A percentile compares a stretch with the other conserved stretches of the same genome.
Conservation (phyloP, 2,888 invertebrate genomes). For the Eupithecia vulgata region DNA sequence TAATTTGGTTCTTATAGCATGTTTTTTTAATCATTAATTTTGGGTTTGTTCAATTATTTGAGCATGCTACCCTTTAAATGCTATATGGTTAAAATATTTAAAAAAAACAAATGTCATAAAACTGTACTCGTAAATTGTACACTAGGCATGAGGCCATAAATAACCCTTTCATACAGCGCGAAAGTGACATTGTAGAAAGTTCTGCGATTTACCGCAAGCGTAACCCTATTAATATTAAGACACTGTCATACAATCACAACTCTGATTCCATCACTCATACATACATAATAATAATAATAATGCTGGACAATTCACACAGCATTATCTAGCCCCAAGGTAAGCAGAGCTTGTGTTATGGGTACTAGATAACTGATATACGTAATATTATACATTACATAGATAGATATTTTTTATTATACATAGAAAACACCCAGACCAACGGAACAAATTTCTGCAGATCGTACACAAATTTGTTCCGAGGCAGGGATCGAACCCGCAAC, state of each 20-base stretch:
- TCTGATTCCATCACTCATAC: constrained; percentile 39
- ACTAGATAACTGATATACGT: no score
- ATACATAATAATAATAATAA: not conserved
- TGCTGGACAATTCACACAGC: no score
- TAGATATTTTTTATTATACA: no score
- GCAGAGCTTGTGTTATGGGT: no score
- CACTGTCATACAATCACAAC: constrained; percentile 59
- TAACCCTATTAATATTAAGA: constrained; percentile 44
- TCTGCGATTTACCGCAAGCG: constrained; percentile 23
- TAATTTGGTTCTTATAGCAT: not conserved
- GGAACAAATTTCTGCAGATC: no score
- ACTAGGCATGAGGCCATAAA: not conserved
- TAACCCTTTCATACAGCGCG: constrained; percentile 8
- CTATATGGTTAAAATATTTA: not conserved
- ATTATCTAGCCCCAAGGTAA: no score
- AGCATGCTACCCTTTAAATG: no score
- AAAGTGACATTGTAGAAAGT: constrained; percentile 14
- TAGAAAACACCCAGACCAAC: no score
- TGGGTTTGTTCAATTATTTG: no score
- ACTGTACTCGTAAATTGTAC: not conserved
- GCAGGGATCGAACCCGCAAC: no score
- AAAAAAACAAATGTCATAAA: not conserved
- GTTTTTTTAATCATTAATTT: not conserved
- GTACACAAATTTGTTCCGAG: no score
- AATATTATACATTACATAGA: no score